Evolutionary conservation across 2,888 invertebrate genomes (phyloP), one percentile per base, ranked within the genome.

Genomic region (Tipula unca): DNA sequence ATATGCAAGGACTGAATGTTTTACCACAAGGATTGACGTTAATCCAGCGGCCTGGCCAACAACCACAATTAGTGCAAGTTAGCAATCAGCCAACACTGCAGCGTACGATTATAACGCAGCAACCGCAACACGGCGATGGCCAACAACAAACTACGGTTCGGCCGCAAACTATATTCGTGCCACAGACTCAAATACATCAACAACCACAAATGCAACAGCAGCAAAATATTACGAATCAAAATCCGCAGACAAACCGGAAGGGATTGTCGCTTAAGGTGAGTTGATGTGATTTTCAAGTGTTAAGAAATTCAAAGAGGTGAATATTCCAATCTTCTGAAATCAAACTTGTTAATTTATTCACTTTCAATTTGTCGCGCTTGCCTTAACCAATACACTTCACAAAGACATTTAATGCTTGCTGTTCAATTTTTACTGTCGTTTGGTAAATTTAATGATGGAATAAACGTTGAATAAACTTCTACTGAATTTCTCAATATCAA

Each of bases 31-130:
- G 91, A 42, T 88, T 91, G 84, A 91, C 91, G 82, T 88, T 91
- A 29, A 91, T 91, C 85, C 91, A 91, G 87, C 89, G 91, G 86
- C 91, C 90, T 82, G 91, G 91, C 10, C 91, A 91, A 87, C 91
- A 90, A 87, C 90, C 91, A 39, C 91, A 91, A 88, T 86, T 91
- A 86, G 91, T 91, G 86, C 91, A 91, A 88, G 89, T 89, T 82
- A 88, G 89, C 86, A 89, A 88, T n/a, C 86, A 89, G 85, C 87
- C 86, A 84, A 88, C 88, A 69, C 88, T 88, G 82, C 90, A 89
- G 87, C 89, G 91, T 86, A 90, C 90, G 32, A 90, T 91, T 85
- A 89, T 90, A 84, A 90, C 90, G 35, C 86, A 90, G 87, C 90
- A 90, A 87, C 89, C 89, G 87, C 89, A 89, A 84, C 87, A 91